Evolutionary conservation across 1,140 invertebrate genomes (phyloP).

Genomic region (Trichomalopsis sarcophagae): DNA sequence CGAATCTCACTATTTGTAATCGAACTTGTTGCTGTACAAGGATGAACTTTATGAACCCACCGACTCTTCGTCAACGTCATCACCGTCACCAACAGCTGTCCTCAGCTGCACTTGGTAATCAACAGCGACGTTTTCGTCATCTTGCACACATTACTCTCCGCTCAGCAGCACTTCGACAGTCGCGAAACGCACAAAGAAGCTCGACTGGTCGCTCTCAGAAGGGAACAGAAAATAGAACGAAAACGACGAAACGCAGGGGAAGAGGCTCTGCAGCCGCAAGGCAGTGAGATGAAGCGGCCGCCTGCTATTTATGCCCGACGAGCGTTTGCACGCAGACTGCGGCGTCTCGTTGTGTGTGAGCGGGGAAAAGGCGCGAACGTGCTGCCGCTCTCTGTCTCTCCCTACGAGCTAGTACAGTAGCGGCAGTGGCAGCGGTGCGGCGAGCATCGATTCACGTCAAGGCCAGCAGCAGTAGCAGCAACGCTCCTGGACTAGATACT

Average conservation of each 20-base stretch:
- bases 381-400: not conserved
- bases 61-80: not conserved
- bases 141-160: not conserved
- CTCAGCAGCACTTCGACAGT: not conserved
- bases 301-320: conserved; percentile 26
- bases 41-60: not conserved
- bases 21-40: not conserved
- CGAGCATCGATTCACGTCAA: conserved; percentile 51
- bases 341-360: not conserved
- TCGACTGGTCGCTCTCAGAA: too few species aligned
- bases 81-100: not conserved
- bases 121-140: not conserved
- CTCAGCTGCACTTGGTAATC: too few species aligned
- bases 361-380: conserved; percentile 23
- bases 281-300: not conserved
- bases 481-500: not conserved
- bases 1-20: not conserved
- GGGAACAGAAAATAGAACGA: not conserved
- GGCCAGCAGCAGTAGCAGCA: conserved; percentile 27
- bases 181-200: not conserved
- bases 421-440: not conserved
- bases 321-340: conserved; percentile 39
- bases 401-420: conserved; percentile 3
- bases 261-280: not conserved
- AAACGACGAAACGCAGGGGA: not conserved